Base-by-base conservation (phyloP, 2,797 vertebrate genomes). In the Tauraco hartlaubi region DNA sequence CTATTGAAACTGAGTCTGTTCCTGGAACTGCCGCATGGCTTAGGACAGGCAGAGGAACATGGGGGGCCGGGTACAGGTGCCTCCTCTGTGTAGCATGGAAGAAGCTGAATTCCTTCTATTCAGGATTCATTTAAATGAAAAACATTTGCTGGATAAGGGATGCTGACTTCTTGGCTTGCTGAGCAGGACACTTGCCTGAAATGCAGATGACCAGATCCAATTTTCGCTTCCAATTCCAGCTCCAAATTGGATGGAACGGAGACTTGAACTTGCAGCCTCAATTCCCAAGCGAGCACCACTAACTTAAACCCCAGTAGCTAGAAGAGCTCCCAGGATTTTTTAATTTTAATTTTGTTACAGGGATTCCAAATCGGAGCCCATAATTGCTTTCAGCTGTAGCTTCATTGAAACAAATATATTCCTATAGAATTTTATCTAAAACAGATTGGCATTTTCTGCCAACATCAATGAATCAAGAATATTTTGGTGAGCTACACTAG, bases 371-470 rank as follows among this genome's bases (percentile, higher is more conserved):
- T 41, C 84, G 52, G 49, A 91, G 54, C 13, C 58, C 25, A 44
- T 90, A 95, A 93, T 90, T 94, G 59, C 88, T 90, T 92, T 95
- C 94, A 95, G 94, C 94, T 97, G 90, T 96, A 94, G 76, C 78
- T 95, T 86, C 94, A 93, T 39, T 95, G 90, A 90, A 93, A 95
- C 25, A 95, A 93, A 88, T 78, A 78, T 10, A 86, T 93, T 94
- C 17, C 55, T 59, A 84, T 48, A 94, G 85, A 91, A 92, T 81
- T 41, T 72, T 39, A 75, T 95, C 90, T 92, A 54, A 84, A 93
- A 88, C 62, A 84, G 73, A 86, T 48, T 3, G 35, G 58, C 51
- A 62, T 81, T 86, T 96, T 94, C 62, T 92, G 73, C 88, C 83
- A 94, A 59, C 31, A 72, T 59, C 58, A 86, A 52, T 69, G 79